phyloP scores from a whole-genome alignment of 2,113 vertebrate species.

The Proterorhinus semilunaris region DNA sequence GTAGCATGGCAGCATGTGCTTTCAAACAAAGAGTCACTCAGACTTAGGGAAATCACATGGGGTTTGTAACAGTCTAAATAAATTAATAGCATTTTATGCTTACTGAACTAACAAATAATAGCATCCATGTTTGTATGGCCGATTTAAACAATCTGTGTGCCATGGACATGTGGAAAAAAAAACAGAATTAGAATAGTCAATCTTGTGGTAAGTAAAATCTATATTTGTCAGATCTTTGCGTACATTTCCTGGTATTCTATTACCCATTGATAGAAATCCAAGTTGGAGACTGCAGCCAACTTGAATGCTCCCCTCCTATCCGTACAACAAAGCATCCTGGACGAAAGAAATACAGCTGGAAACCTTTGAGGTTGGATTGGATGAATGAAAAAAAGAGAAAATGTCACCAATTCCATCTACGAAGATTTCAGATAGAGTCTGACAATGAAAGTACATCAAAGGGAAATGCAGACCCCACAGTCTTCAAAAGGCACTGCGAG shows the following conservation, averaged over 20 bases:
- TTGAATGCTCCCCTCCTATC: conserved; percentile 46
- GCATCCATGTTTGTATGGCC: not conserved
- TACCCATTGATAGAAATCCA: conserved; percentile 60
- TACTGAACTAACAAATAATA: conserved; percentile 2
- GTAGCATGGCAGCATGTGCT: not conserved
- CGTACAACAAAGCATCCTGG: conserved; percentile 66
- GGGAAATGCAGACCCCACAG: conserved; percentile 70
- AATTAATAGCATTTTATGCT: not conserved
- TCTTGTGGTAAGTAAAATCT: conserved; percentile 23
- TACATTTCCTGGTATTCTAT: conserved; percentile 61
- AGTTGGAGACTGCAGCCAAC: conserved; percentile 56
- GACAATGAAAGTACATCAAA: conserved; percentile 78
- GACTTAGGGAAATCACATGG: not conserved
- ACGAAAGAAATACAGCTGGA: conserved; percentile 58
- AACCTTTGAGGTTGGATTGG: conserved; percentile 77
- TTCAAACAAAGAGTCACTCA: not conserved
- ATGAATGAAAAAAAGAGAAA: conserved; percentile 74
- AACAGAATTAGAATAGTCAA: conserved; percentile 16
- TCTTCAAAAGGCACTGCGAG: conserved; percentile 72
- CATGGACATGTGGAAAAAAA: conserved; percentile 1
- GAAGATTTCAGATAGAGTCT: conserved; percentile 74
- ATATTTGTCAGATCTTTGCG: conserved; percentile 44
- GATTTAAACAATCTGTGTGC: not conserved
- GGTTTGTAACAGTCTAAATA: not conserved
- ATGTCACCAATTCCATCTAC: conserved; percentile 74